phyloP scores from a whole-genome alignment of 2,113 vertebrate genomes.

The Rhea pennata region DNA sequence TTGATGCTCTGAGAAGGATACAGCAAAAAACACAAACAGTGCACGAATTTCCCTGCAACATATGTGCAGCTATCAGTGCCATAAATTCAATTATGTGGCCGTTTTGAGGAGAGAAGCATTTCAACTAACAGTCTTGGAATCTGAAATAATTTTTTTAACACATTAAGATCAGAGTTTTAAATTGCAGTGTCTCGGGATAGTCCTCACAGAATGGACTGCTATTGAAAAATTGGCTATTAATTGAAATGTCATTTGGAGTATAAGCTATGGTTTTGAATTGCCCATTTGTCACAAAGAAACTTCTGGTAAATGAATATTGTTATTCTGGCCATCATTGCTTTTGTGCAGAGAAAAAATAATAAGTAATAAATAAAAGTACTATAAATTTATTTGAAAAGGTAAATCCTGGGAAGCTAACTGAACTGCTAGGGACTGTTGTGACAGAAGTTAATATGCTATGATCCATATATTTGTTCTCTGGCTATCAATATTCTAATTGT shows the following conservation, averaged over 20 bases:
- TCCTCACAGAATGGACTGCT: background rate
- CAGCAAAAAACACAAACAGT: background rate
- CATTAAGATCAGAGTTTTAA: background rate
- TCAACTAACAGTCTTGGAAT: background rate
- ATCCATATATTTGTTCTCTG: background rate
- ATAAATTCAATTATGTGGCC: background rate
- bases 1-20: background rate
- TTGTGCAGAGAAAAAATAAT: background rate
- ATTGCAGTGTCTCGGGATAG: background rate
- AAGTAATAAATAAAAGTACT: background rate
- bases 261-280: background rate
- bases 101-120: background rate
- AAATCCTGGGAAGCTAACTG: background rate
- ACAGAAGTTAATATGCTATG: background rate
- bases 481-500: background rate
- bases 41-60: background rate
- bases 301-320: too few species aligned
- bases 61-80: background rate
- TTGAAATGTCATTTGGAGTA: background rate
- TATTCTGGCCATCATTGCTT: background rate
- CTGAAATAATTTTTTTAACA: background rate
- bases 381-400: background rate
- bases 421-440: background rate
- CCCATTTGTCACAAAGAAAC: background rate
- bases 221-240: background rate